phyloP scores from a whole-genome alignment of 2,113 vertebrate genomes.

The Morone chrysops region DNA sequence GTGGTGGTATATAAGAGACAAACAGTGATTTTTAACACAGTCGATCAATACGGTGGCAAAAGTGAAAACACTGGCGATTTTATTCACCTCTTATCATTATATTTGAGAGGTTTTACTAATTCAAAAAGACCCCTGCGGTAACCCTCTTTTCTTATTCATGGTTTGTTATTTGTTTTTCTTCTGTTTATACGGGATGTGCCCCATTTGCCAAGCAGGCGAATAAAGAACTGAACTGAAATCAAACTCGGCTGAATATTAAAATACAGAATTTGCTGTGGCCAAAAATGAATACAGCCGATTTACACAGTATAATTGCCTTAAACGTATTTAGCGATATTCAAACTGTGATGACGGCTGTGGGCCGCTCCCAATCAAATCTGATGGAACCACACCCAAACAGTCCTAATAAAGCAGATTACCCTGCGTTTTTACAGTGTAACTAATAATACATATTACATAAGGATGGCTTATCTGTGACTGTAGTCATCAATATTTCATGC shows the following conservation, averaged over 20 bases:
- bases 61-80: background rate
- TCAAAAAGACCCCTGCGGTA: background rate
- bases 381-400: background rate
- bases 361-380: background rate
- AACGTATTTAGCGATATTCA: background rate
- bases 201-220: background rate
- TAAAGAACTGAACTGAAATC: background rate
- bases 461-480: background rate
- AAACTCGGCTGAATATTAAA: background rate
- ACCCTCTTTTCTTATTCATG: background rate
- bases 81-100: background rate
- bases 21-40: background rate
- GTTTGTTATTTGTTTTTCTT: background rate
- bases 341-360: background rate
- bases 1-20: too few species aligned
- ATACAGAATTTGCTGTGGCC: too few species aligned
- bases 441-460: background rate
- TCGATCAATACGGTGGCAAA: background rate
- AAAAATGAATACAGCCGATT: background rate
- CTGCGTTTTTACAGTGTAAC: background rate
- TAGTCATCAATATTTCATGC: background rate
- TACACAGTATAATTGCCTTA: background rate
- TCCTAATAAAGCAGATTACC: background rate
- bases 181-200: background rate
- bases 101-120: background rate